Conservation (phyloP, 2,888 invertebrate species). For the Drosophila melanocephala region DNA sequence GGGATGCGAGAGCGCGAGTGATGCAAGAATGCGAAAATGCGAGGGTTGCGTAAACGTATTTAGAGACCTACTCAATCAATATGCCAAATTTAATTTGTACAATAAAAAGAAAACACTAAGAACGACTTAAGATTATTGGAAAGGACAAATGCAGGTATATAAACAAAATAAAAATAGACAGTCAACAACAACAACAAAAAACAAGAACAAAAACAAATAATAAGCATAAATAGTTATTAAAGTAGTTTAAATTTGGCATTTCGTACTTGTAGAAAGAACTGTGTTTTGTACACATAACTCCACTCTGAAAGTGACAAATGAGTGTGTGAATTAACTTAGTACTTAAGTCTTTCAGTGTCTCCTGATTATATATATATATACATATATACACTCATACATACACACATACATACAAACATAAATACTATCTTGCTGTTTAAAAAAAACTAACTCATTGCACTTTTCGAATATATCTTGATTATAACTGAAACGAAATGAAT, state of each 20-base stretch:
- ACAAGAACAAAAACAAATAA: conserved; percentile 3
- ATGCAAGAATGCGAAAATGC: conserved; percentile 1
- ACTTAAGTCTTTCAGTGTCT: conserved; percentile 6
- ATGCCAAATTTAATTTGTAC: conserved; percentile 71
- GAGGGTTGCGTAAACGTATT: conserved; percentile 24
- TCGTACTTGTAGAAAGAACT: conserved; percentile 46
- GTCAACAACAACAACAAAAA: conserved; percentile 31
- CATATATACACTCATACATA: conserved; percentile 17
- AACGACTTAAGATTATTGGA: conserved; percentile 49
- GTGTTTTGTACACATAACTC: conserved; percentile 21
- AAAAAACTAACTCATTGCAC: conserved; percentile 40
- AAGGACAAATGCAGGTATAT: conserved; percentile 78
- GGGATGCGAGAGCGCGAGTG: background rate
- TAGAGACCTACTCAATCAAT: conserved; percentile 69
- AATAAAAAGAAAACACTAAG: conserved; percentile 36
- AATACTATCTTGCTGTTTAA: conserved; percentile 46
- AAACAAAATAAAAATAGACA: conserved; percentile 48
- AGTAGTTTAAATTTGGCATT: conserved; percentile 53
- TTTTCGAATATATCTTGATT: conserved; percentile 26
- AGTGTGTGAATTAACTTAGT: conserved; percentile 29
- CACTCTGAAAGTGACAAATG: conserved; percentile 19
- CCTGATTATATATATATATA: background rate
- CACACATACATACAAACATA: conserved; percentile 8
- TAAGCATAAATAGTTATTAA: conserved; percentile 30
- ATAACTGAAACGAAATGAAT: conserved; percentile 4